Conservation (phyloP, 2,113 vertebrate genomes). For the Manacus vitellinus region DNA sequence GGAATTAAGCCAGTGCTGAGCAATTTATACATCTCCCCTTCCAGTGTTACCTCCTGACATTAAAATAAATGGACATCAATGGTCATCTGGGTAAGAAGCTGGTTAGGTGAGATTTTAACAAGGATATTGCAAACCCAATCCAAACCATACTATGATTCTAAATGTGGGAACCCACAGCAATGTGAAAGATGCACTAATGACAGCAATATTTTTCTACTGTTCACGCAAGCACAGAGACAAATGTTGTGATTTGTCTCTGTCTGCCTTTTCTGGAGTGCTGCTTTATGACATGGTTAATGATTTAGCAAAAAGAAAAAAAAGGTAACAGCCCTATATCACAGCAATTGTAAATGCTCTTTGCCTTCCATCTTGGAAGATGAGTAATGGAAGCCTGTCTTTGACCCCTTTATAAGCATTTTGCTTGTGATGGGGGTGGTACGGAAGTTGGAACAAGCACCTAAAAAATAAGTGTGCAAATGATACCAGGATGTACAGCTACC, state of each 20-base stretch:
- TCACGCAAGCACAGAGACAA: background rate
- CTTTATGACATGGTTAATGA: conserved; percentile 16
- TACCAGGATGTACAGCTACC: background rate
- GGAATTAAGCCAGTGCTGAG: background rate
- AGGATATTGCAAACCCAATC: background rate
- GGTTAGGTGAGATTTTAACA: background rate
- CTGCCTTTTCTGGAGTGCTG: background rate
- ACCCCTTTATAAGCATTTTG: background rate
- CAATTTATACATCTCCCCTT: background rate
- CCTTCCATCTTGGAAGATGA: background rate
- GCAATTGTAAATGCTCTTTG: conserved; percentile 8
- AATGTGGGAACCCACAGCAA: background rate
- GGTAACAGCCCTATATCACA: background rate
- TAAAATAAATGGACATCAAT: background rate
- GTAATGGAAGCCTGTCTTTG: background rate
- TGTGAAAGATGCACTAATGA: background rate
- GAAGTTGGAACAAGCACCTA: background rate
- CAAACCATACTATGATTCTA: background rate
- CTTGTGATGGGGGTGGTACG: background rate
- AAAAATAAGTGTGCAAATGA: background rate
- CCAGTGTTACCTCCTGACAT: background rate
- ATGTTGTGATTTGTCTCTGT: background rate
- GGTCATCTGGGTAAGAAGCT: background rate
- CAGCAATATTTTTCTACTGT: background rate
- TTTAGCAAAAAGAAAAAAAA: background rate